A percentile compares a stretch with the other conserved stretches of the same genome.
Conservation (phyloP, 2,888 invertebrate species). For the Lutraria lutraria region DNA sequence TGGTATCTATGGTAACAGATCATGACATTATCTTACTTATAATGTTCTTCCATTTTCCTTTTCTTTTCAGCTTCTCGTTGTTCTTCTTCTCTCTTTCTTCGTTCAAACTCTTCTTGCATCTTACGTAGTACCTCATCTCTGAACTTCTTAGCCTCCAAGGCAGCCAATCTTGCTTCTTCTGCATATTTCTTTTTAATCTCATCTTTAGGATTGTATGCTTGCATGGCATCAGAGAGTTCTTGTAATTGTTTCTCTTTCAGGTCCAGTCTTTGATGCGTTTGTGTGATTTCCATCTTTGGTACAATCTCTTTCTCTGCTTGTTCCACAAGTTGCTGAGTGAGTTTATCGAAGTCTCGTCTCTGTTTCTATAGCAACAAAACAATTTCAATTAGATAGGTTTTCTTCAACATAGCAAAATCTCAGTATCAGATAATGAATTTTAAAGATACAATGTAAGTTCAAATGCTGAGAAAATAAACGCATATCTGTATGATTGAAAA, state of each 20-base stretch:
- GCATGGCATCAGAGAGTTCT: conserved; percentile 84
- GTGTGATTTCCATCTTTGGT: conserved; percentile 79
- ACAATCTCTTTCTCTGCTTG: conserved; percentile 79
- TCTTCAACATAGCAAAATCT: neutral
- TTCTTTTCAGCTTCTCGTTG: conserved; percentile 80
- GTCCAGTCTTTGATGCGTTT: conserved; percentile 80
- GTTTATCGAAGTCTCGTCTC: conserved; percentile 82
- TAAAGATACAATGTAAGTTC: no score
- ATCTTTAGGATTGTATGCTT: conserved; percentile 78
- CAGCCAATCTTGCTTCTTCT: conserved; percentile 77
- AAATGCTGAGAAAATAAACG: no score
- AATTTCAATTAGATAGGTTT: neutral
- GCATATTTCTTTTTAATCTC: conserved; percentile 82
- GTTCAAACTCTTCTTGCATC: conserved; percentile 81
- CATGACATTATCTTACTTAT: conserved; percentile 68
- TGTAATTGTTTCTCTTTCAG: conserved; percentile 84
- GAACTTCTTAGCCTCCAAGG: conserved; percentile 77
- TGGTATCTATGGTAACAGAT: no score
- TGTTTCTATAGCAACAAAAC: conserved; percentile 72
- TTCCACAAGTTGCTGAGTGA: conserved; percentile 77
- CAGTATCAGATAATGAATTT: neutral
- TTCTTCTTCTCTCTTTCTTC: conserved; percentile 77
- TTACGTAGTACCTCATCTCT: conserved; percentile 75
- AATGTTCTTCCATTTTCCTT: conserved; percentile 76
- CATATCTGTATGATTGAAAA: no score